phyloP scores from a whole-genome alignment of 2,888 invertebrate genomes.

The Phyto melanocephala region DNA sequence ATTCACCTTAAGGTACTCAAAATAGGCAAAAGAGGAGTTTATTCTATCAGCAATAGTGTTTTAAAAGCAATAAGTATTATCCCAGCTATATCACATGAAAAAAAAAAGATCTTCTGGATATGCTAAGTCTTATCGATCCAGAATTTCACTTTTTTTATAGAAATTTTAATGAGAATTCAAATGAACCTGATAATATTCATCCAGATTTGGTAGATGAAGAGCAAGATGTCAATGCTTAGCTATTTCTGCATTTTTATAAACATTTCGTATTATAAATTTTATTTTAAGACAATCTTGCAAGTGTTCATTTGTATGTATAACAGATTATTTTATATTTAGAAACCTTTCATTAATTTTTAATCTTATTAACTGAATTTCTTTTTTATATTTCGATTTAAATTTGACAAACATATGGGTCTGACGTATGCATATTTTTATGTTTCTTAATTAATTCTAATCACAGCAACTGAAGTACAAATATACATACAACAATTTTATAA shows the following conservation, averaged over 20 bases:
- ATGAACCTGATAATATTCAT: slow-evolving; percentile 51
- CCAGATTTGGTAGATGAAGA: slow-evolving; percentile 41
- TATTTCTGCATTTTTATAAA: slow-evolving; percentile 39
- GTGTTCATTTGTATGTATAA: slow-evolving; percentile 24
- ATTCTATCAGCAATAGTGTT: slow-evolving; percentile 39
- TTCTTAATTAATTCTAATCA: slow-evolving; percentile 28
- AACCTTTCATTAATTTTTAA: slow-evolving; percentile 25
- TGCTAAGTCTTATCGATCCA: slow-evolving; percentile 42
- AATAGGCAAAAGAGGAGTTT: slow-evolving; percentile 50
- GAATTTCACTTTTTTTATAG: slow-evolving; percentile 54
- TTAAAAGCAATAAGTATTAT: slow-evolving; percentile 24
- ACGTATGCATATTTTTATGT: slow-evolving; percentile 34
- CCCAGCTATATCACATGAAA: slow-evolving; percentile 42
- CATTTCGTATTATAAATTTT: slow-evolving; percentile 31
- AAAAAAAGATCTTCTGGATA: slow-evolving; percentile 48
- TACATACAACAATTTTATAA: not conserved
- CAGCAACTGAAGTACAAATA: slow-evolving; percentile 34
- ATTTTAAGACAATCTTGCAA: slow-evolving; percentile 27
- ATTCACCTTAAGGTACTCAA: too few relatives aligned
- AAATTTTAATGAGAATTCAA: slow-evolving; percentile 40
- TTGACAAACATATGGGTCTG: slow-evolving; percentile 7
- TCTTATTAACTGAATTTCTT: slow-evolving; percentile 25
- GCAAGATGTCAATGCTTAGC: slow-evolving; percentile 36
- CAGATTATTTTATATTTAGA: slow-evolving; percentile 37
- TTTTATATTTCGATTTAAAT: slow-evolving; percentile 10